Percentiles rank a stretch among this genome's conserved stretches.
phyloP scores from a whole-genome alignment of 2,888 invertebrate genomes.

The Penaeus monodon region DNA sequence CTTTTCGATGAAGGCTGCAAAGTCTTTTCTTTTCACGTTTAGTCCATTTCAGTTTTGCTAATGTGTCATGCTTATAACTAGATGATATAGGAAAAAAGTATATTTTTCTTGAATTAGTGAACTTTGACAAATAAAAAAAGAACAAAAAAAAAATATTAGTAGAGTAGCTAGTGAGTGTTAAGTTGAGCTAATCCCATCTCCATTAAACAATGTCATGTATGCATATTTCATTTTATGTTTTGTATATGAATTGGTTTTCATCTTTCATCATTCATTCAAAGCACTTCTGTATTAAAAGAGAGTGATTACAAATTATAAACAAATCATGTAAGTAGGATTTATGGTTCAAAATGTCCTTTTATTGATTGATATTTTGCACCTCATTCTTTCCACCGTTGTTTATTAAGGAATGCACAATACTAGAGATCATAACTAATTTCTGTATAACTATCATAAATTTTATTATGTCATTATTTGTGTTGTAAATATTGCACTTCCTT shows the following conservation, averaged over 20 bases:
- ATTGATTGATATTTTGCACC: background rate
- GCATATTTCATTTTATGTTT: background rate
- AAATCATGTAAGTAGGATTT: background rate
- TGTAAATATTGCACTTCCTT: conserved; percentile 13
- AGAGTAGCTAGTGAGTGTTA: background rate
- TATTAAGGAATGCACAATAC: no score
- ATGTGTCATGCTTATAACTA: no score
- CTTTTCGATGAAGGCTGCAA: background rate
- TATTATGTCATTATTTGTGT: conserved; percentile 1
- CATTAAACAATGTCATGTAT: background rate
- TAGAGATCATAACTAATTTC: conserved; percentile 1
- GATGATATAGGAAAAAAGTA: background rate
- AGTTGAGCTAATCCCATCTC: background rate
- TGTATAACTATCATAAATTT: background rate
- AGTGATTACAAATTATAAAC: background rate
- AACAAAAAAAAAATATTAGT: background rate
- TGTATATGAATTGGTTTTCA: background rate
- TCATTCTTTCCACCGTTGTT: background rate
- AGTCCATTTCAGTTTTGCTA: background rate
- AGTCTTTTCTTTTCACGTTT: background rate
- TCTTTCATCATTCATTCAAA: no score
- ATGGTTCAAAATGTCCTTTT: conserved; percentile 1
- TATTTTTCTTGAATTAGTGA: background rate
- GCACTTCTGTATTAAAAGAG: background rate
- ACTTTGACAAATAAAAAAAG: background rate